These are phyloP conservation scores for Platorchestia sp. DNA, from an alignment of 1,140 invertebrate genomes.

Conservation along the genomic window DNA sequence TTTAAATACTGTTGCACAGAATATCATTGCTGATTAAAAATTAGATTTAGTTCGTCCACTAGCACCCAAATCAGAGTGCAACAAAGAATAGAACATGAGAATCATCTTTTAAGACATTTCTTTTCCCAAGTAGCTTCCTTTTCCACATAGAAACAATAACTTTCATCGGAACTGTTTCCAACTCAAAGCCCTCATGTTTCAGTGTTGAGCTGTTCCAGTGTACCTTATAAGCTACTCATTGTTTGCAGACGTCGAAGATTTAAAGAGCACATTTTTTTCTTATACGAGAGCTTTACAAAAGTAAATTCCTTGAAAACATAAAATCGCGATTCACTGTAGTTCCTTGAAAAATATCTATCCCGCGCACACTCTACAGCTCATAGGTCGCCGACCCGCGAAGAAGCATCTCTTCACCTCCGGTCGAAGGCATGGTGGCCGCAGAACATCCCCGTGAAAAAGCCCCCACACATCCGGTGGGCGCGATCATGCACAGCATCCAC, in stretches of 20 bases:
- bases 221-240: neutral
- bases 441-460: neutral
- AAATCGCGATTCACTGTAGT: neutral
- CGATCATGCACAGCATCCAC: slow-evolving; percentile 30
- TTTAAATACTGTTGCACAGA: too few relatives aligned
- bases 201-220: neutral
- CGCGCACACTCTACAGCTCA: neutral
- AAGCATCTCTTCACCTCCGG: neutral
- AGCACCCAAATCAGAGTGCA: neutral
- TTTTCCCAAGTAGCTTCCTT: neutral
- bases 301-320: neutral
- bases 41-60: neutral
- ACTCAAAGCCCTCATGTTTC: neutral
- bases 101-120: too few relatives aligned
- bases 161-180: neutral
- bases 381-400: neutral
- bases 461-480: neutral
- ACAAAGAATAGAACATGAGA: too few relatives aligned
- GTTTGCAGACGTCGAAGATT: neutral
- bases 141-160: neutral
- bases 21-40: too few relatives aligned
- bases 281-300: neutral
- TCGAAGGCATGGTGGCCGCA: neutral
- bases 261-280: neutral
- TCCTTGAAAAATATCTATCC: too few relatives aligned